phyloP scores from a whole-genome alignment of 30 jellyfish, hydroid and myxozoan species.

The Hydra vulgaris region DNA sequence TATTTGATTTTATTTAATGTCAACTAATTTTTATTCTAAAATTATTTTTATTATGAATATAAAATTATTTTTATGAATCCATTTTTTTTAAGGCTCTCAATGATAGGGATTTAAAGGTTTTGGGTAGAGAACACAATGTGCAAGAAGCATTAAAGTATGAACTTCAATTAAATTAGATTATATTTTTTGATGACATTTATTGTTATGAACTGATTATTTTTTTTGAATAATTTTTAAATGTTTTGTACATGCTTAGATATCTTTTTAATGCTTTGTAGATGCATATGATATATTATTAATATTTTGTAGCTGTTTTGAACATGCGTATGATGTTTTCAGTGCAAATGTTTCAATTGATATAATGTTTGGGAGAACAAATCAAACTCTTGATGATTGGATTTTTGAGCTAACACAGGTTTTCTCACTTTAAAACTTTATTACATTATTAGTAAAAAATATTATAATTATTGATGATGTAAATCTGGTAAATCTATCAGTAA shows the following conservation, averaged over 20 bases:
- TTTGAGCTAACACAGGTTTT: slow-evolving; percentile 51
- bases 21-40: no score
- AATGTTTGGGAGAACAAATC: slow-evolving; percentile 91
- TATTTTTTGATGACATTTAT: background rate
- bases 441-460: no score
- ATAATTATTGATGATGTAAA: no score
- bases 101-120: slow-evolving; percentile 43
- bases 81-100: slow-evolving; percentile 47
- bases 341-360: slow-evolving; percentile 52
- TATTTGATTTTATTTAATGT: no score
- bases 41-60: no score
- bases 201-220: background rate
- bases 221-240: slow-evolving; percentile 19
- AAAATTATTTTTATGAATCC: no score
- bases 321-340: slow-evolving; percentile 48
- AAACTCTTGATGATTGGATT: slow-evolving; percentile 56
- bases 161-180: background rate
- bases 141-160: slow-evolving; percentile 49
- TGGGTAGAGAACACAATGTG: slow-evolving; percentile 81
- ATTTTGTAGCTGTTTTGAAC: slow-evolving; percentile 37
- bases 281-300: no score
- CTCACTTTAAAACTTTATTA: no score
- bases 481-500: no score
- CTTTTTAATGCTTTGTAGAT: no score
- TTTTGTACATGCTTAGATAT: slow-evolving; percentile 47